phyloP scores from a whole-genome alignment of 2,113 vertebrate species.

The Cricetomys ansorgei region DNA sequence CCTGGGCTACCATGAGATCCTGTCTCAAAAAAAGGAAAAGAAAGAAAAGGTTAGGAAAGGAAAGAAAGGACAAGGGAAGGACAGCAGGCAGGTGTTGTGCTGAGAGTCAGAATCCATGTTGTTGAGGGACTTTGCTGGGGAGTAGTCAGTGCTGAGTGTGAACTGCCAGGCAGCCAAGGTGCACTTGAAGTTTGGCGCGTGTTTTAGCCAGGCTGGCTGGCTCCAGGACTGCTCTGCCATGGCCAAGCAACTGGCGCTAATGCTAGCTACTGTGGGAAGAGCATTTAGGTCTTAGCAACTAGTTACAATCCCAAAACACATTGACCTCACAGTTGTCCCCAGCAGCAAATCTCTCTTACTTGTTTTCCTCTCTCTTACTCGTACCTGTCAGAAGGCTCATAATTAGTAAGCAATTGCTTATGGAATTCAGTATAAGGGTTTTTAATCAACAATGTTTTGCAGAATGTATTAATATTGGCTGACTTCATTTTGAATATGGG shows the following conservation, averaged over 20 bases:
- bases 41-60: background rate
- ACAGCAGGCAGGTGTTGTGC: background rate
- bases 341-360: constrained; percentile 46
- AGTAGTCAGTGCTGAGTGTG: background rate
- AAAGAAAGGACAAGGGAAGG: background rate
- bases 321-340: constrained; percentile 39
- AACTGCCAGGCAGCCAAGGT: background rate
- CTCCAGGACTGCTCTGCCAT: background rate
- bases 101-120: background rate
- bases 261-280: background rate
- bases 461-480: constrained; percentile 51
- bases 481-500: constrained; percentile 29
- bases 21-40: background rate
- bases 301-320: constrained; percentile 55
- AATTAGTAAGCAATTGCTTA: constrained; percentile 37
- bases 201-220: constrained; percentile 36
- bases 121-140: constrained; percentile 15
- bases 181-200: background rate
- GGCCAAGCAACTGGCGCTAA: background rate
- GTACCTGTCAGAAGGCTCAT: constrained; percentile 61
- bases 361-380: constrained; percentile 50
- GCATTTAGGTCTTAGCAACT: constrained; percentile 52
- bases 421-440: constrained; percentile 47
- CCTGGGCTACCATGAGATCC: background rate
- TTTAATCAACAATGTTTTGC: constrained; percentile 41